Conservation (phyloP, 2,888 invertebrate genomes). For the Barypeithes pellucidus region DNA sequence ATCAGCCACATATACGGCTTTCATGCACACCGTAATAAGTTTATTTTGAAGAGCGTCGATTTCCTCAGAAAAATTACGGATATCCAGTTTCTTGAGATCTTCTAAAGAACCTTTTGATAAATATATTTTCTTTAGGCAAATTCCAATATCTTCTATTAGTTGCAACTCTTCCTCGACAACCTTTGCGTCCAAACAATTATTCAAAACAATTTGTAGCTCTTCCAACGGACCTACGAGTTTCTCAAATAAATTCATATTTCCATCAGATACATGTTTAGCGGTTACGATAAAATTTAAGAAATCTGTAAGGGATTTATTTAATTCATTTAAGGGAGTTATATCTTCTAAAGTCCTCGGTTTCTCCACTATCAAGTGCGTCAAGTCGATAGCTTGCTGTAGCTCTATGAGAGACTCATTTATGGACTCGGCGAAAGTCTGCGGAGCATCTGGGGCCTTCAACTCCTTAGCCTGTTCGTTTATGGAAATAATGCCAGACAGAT, state of each 20-base stretch:
- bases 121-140: conserved; percentile 60
- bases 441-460: conserved; percentile 47
- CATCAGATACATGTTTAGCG: conserved; percentile 55
- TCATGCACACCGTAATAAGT: conserved; percentile 66
- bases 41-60: conserved; percentile 65
- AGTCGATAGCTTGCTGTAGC: conserved; percentile 60
- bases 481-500: conserved; percentile 51
- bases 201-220: conserved; percentile 60
- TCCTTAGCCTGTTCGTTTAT: conserved; percentile 53
- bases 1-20: conserved; percentile 62
- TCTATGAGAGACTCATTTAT: conserved; percentile 59
- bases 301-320: conserved; percentile 61
- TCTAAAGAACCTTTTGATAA: conserved; percentile 36
- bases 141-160: conserved; percentile 61
- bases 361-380: conserved; percentile 60
- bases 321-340: conserved; percentile 58
- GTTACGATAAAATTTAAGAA: conserved; percentile 63
- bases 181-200: conserved; percentile 58
- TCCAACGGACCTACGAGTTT: conserved; percentile 63
- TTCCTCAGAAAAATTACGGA: conserved; percentile 61
- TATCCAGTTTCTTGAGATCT: conserved; percentile 51
- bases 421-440: conserved; percentile 56
- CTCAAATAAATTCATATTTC: conserved; percentile 61
- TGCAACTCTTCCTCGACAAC: conserved; percentile 61
- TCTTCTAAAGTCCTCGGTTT: conserved; percentile 43